Percentiles rank a stretch among this genome's conserved stretches.
Conservation (phyloP, 2,888 invertebrate species). For the Byasa hedistus region DNA sequence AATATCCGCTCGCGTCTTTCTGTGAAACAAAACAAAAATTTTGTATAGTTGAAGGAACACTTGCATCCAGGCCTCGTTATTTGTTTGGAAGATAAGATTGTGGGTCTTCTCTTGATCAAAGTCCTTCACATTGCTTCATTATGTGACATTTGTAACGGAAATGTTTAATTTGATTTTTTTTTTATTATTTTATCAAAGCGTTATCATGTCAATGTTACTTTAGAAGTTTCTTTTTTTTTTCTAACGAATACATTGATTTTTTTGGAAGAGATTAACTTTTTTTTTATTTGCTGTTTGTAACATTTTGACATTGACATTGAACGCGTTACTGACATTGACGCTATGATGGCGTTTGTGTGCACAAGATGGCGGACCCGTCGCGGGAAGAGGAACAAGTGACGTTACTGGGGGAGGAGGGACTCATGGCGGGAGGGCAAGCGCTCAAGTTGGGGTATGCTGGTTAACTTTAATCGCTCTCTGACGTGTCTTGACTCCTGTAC, state of each 20-base stretch:
- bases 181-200: slow-evolving; percentile 43
- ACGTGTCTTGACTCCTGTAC: slow-evolving; percentile 62
- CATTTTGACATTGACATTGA: slow-evolving; percentile 84
- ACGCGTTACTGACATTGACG: slow-evolving; percentile 81
- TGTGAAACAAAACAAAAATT: background rate
- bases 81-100: slow-evolving; percentile 49
- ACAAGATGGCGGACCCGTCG: slow-evolving; percentile 98
- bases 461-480: slow-evolving; percentile 59
- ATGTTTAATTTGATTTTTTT: slow-evolving; percentile 19
- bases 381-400: slow-evolving; percentile 97
- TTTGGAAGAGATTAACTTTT: background rate
- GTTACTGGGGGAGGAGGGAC: slow-evolving; percentile 97
- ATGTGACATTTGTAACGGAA: slow-evolving; percentile 15
- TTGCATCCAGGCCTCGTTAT: slow-evolving; percentile 12
- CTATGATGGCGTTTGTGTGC: slow-evolving; percentile 78
- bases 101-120: slow-evolving; percentile 54
- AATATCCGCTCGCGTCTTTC: slow-evolving; percentile 40
- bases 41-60: slow-evolving; percentile 1
- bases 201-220: slow-evolving; percentile 63
- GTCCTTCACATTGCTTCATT: slow-evolving; percentile 35
- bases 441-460: slow-evolving; percentile 96
- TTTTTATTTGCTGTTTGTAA: slow-evolving; percentile 17
- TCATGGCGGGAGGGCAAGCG: slow-evolving; percentile 96
- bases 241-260: background rate
- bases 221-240: slow-evolving; percentile 15